These are phyloP conservation scores for Pterostichus madidus DNA, from an alignment of 2,888 invertebrate genomes.

Conservation along the genomic window DNA sequence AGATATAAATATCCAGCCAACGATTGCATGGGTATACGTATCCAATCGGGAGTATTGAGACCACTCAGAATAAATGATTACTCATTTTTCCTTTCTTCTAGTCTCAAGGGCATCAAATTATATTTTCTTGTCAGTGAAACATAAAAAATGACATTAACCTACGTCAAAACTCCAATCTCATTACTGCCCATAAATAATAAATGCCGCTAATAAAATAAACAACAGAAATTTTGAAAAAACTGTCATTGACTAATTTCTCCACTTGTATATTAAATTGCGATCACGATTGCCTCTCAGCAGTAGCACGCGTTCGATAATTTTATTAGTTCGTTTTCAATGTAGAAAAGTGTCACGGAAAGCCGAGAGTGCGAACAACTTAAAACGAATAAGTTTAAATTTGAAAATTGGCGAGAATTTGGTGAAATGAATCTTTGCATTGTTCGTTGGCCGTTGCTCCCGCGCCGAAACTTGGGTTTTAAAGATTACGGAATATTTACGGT, in stretches of 20 bases:
- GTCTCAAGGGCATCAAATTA: conserved; percentile 32
- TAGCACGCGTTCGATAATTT: conserved; percentile 25
- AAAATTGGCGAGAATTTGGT: conserved; percentile 8
- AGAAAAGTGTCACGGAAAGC: conserved; percentile 29
- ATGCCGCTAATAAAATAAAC: conserved; percentile 23
- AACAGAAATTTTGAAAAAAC: not conserved
- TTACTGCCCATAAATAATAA: conserved; percentile 36
- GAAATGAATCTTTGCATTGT: conserved; percentile 46
- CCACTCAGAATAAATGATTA: conserved; percentile 25
- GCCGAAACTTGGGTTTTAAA: conserved; percentile 53
- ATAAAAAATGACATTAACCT: conserved; percentile 40
- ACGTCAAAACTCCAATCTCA: conserved; percentile 40
- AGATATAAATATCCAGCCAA: too few relatives aligned
- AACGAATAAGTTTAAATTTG: conserved; percentile 43
- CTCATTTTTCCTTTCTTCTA: conserved; percentile 34
- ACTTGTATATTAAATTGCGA: not conserved
- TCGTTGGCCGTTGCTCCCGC: conserved; percentile 41
- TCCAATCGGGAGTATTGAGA: conserved; percentile 40
- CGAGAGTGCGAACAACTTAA: not conserved
- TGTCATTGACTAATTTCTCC: too few relatives aligned
- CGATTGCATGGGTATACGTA: conserved; percentile 13
- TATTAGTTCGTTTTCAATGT: conserved; percentile 18
- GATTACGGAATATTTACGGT: conserved; percentile 52
- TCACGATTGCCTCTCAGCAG: conserved; percentile 15
- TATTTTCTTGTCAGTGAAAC: conserved; percentile 9